Evolutionary conservation across 2,113 vertebrate genomes (phyloP), one percentile per base, ranked within the genome.

Genomic region (Cheilinus undulatus): DNA sequence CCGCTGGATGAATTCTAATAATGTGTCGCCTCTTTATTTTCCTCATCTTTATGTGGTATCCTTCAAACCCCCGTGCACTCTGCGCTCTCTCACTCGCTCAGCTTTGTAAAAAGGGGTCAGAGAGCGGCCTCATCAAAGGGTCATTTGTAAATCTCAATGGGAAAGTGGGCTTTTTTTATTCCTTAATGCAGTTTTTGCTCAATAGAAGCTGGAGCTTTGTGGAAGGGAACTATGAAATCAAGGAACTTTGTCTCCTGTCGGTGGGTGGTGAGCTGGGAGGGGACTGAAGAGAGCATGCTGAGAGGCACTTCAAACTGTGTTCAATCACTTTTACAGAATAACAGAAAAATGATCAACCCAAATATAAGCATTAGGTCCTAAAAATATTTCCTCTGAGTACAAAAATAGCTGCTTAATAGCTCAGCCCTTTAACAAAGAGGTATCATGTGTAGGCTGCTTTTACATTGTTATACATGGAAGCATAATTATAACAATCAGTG

Each of bases 1-100:
- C 78, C 54, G 49, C 74, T 85, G 87, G 87, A 88, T 89, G 70
- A 91, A 91, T 91, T 90, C 86, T 88, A 87, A 93, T 91, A 89
- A 89, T 87, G 61, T 54, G 57, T 70, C 17, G 17, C 27, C 46
- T 75, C 66, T 73, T 62, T 82, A 82, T 82, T 76, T 69, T 60
- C 50, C 32, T 65, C 34, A 59, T 82, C 58, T 88, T 80, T 76
- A 85, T 81, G 69, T 45, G 53, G 30, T 64, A 60, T 70, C 70
- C 78, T 53, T 68, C 49, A 81, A 69, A 69, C 48, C 70, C 43
- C 57, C 46, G 60, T 13, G 24, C 78, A 65, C 49, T 40, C 13
- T 7, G 15, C 72, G 57, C 71, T 60, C 67, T 12, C 62, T 83
- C 17, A 2, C 76, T 82, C 81, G 38, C 58, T 76, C 58, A 53